Percentiles rank a stretch among this genome's conserved stretches.
Conservation (phyloP, 1,140 invertebrate genomes). For the Apis mellifera region Amel_HAv3.1 CM009936.2:12905501-12906000, state of each 20-base stretch:
- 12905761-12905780: constrained; percentile 98
- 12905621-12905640: constrained; percentile 96
- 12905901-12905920: constrained; percentile 96
- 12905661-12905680: constrained; percentile 95
- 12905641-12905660: constrained; percentile 94
- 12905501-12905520: constrained; percentile 94
- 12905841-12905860: constrained; percentile 88
- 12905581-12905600: constrained; percentile 96
- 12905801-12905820: constrained; percentile 93
- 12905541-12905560: constrained; percentile 97
- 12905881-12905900: constrained; percentile 93
- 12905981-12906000: constrained; percentile 95
- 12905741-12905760: constrained; percentile 97
- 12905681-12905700: constrained; percentile 98
- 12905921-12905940: constrained; percentile 98
- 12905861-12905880: constrained; percentile 93
- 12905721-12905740: constrained; percentile 99
- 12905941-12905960: constrained; percentile 97
- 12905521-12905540: constrained; percentile 97
- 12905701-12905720: constrained; percentile 98
- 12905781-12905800: constrained; percentile 96
- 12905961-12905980: constrained; percentile 95
- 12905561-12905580: constrained; percentile 98
- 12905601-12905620: constrained; percentile 93
- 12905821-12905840: constrained; percentile 97